Base-by-base conservation (phyloP, 2,888 invertebrate genomes). In the Achlya flavicornis region DNA sequence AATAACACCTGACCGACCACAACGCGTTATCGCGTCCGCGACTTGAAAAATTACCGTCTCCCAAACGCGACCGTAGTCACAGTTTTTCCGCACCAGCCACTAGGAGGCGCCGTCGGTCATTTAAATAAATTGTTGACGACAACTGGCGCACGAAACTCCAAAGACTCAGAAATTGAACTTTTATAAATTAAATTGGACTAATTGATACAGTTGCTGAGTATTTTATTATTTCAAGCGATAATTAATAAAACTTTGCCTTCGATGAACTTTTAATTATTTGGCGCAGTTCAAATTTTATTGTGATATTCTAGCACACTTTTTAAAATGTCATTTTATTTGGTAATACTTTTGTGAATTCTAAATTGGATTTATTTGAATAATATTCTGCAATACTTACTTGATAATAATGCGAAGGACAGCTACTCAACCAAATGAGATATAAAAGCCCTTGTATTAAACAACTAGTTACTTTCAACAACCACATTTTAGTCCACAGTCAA, bases 11-110 rank as follows among this genome's bases (percentile, higher is more conserved):
- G 90, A 90, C 89, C 33, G 5, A 33, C 33, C 90, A 78, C 78
- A 70, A 68, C 71, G 76, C 78, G 85, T 88, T 93, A 93, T 92
- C 92, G 93, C 82, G 78, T 78, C 77, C 77, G 66, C 81, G 81
- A 85, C 90, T 88, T 93, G 93, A 93, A 93, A 93, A 93, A 92
- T 93, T 87, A 85, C 89, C 84, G 83, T 86, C 86, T 85, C 83
- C 83, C 79, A 81, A 86, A 84, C 81, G 41, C 41, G 80, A 72
- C 72, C 75, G 68, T 72, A 79, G 84, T 83, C 84, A 87, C 84
- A 82, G 84, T 86, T 91, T 90, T 91, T 88, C 85, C 85, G 78
- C 80, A 71, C 79, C 76, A 74, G 78, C 74, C 81, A 67, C 77
- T 68, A 80, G 83, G 86, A 86, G 85, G 85, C 81, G 79, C 66